Conservation (phyloP, 2,888 invertebrate genomes). For the Galerucella nymphaeae region DNA sequence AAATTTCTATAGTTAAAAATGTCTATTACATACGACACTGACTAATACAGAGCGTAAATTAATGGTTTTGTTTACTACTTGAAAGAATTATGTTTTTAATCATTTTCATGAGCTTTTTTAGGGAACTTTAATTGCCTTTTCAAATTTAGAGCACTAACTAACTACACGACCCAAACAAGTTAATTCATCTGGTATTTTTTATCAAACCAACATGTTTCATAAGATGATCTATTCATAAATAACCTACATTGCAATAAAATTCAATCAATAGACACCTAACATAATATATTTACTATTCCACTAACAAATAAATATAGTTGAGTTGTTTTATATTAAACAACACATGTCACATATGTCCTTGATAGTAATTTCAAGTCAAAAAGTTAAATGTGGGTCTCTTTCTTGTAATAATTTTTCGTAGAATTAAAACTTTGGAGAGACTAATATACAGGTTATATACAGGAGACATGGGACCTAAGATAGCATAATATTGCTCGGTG, state of each 20-base stretch:
- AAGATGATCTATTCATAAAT: not conserved
- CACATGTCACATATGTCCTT: too few species aligned
- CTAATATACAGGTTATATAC: too few species aligned
- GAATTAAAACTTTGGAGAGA: too few species aligned
- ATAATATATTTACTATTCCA: not conserved
- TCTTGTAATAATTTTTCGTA: too few species aligned
- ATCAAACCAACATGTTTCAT: not conserved
- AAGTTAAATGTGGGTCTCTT: too few species aligned
- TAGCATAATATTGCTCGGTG: too few species aligned
- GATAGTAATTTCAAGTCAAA: too few species aligned
- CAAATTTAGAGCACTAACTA: constrained; percentile 1
- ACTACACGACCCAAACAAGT: not conserved
- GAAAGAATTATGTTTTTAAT: constrained; percentile 13
- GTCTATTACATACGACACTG: not conserved
- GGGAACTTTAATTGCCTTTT: constrained; percentile 4
- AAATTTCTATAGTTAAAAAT: not conserved
- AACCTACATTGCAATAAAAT: constrained; percentile 1
- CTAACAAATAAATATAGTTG: not conserved
- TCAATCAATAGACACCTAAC: too few species aligned
- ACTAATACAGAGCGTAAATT: constrained; percentile 23
- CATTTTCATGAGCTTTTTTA: constrained; percentile 17
- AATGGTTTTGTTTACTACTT: constrained; percentile 38
- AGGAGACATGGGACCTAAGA: too few species aligned
- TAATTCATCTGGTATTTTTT: not conserved
- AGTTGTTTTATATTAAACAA: not conserved